Base-by-base conservation (phyloP, 2,888 invertebrate species). In the Stenurella melanura region DNA sequence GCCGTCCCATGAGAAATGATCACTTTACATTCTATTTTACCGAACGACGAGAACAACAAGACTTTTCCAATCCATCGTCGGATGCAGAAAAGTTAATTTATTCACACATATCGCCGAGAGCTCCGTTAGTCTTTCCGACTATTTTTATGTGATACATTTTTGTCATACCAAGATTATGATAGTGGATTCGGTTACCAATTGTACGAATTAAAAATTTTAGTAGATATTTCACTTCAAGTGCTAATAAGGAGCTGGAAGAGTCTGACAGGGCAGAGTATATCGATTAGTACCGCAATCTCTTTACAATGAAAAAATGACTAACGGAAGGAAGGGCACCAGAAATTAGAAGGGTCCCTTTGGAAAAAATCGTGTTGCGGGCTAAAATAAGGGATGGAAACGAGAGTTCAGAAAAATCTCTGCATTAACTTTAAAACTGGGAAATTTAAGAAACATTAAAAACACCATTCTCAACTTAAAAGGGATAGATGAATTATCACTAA, bases 221-320 rank as follows among this genome's bases (percentile, higher is more conserved):
- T 98, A 98, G 98, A 96, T 98, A 0, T 95, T 97, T 0, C 95
- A 96, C 86, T 93, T 95, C 0, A 98, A 96, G 89, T 97, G 97
- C 86, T 93, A 93, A 38, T 98, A 98, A 90, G 92, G 98, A 71
- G 93, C 95, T 61, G 98, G 98, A 1, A 93, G 98, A 78, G 95
- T 97, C 9, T 92, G 95, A 73, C 93, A 94, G 85, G 98, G 96
- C 0, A 91, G 96, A 83, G 96, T 97, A 4, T 98, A 97, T 89
- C 91, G 98, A 71, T 91, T 97, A 79, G 93, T 97, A 0, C 90
- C 92, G 0, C 90, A 92, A 80, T 85, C 88, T 30, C 95, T 95
- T 86, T 97, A 94, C 87, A 88, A 91, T 15, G 88, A 91, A 0
- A 84, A 86, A 21, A 87, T 95, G 78, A 79, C 86, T 0, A 90